phyloP scores from a whole-genome alignment of 2,113 vertebrate genomes.

The Cyphomyrus plagiostoma region DNA sequence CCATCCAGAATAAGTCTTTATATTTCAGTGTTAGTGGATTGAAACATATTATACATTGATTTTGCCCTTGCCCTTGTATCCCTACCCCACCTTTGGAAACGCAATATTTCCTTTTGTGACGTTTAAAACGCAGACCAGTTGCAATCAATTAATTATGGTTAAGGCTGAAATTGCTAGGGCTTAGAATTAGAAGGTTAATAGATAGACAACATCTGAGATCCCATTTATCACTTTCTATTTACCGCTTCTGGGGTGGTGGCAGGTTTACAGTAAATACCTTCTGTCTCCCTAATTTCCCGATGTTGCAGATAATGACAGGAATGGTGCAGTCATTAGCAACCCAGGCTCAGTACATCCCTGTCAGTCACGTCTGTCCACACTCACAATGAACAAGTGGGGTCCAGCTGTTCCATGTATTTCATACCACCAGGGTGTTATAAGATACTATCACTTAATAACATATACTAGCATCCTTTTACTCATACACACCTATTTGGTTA shows the following conservation, averaged over 20 bases:
- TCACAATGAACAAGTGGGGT: conserved; percentile 86
- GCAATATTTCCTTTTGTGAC: background rate
- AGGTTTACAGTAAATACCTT: conserved; percentile 99
- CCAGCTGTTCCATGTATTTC: conserved; percentile 68
- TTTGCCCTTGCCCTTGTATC: background rate
- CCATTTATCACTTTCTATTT: conserved; percentile 99
- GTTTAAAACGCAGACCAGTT: conserved; percentile 66
- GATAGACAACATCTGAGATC: conserved; percentile 83
- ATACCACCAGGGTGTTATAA: background rate
- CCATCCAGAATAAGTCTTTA: background rate
- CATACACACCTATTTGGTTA: background rate
- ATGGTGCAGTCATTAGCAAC: conserved; percentile 97
- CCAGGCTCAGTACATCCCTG: conserved; percentile 96
- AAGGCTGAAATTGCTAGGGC: conserved; percentile 80
- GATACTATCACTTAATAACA: background rate
- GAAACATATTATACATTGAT: conserved; percentile 5
- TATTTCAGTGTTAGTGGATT: background rate
- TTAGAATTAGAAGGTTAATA: conserved; percentile 97
- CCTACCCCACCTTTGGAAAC: background rate
- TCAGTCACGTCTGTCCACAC: conserved; percentile 84
- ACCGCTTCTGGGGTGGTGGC: conserved; percentile 99
- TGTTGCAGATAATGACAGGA: conserved; percentile 99
- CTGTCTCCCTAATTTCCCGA: conserved; percentile 99
- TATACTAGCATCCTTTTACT: background rate
- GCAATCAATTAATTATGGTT: conserved; percentile 83